phyloP scores from a whole-genome alignment of 2,888 invertebrate genomes.

The Philopedon plagiatum region DNA sequence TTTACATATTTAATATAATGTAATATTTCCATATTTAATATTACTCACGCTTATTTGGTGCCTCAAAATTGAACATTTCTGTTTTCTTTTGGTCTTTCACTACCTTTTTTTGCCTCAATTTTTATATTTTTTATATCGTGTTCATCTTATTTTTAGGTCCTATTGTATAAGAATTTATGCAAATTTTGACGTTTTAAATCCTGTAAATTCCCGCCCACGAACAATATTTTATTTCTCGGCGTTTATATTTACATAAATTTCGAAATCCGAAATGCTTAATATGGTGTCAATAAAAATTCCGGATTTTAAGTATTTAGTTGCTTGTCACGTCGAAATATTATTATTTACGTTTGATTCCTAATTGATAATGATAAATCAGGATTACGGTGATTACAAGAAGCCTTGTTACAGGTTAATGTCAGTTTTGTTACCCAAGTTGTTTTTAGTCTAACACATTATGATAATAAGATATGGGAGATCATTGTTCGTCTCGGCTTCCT shows the following conservation, averaged over 20 bases:
- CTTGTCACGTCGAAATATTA: not conserved
- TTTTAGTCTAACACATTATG: not conserved
- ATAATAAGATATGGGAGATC: not conserved
- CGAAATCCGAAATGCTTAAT: slow-evolving; percentile 27
- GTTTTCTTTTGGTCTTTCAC: too few species aligned
- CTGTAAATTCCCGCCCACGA: slow-evolving; percentile 11
- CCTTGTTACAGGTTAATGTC: not conserved
- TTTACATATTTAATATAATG: too few species aligned
- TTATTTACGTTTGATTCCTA: slow-evolving; percentile 6
- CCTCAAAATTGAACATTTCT: too few species aligned
- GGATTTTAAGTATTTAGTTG: slow-evolving; percentile 7
- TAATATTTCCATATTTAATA: too few species aligned
- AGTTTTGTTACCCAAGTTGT: not conserved
- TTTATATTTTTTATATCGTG: too few species aligned
- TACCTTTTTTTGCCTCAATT: too few species aligned
- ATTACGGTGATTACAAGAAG: not conserved
- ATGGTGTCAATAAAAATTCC: slow-evolving; percentile 24
- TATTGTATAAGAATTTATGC: slow-evolving; percentile 1
- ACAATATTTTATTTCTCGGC: slow-evolving; percentile 12
- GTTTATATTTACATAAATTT: slow-evolving; percentile 31
- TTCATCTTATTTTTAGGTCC: not conserved
- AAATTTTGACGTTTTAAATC: not conserved
- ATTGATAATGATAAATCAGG: slow-evolving; percentile 12
- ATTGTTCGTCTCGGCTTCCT: too few species aligned
- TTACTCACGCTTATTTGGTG: too few species aligned